Percentiles rank a stretch among this genome's conserved stretches.
phyloP scores from a whole-genome alignment of 37 sponge, comb jelly and placozoan genomes.

The Agelas oroides region DNA sequence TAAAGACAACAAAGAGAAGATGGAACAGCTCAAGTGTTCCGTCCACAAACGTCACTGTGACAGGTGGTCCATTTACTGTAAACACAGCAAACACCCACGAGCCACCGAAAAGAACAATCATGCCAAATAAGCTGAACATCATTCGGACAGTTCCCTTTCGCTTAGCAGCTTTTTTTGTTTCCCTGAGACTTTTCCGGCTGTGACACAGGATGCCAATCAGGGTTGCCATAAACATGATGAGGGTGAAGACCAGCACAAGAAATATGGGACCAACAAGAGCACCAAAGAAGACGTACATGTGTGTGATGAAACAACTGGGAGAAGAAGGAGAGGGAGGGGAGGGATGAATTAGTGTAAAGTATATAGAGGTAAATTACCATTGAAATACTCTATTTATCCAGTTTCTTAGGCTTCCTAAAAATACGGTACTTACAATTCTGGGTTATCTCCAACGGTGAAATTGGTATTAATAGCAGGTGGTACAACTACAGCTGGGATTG shows the following conservation, averaged over 20 bases:
- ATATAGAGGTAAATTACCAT: not conserved
- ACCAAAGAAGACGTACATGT: slow-evolving; percentile 29
- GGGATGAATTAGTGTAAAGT: not conserved
- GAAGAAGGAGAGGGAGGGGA: not conserved
- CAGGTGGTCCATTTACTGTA: slow-evolving; percentile 8
- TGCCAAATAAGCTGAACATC: slow-evolving; percentile 20
- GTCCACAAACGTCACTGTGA: not conserved
- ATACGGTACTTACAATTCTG: slow-evolving; percentile 40
- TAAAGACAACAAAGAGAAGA: slow-evolving; percentile 44
- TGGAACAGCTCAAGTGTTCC: not conserved
- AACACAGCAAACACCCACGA: slow-evolving; percentile 49
- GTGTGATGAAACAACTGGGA: slow-evolving; percentile 53
- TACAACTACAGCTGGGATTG: slow-evolving; percentile 38
- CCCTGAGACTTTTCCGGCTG: not conserved
- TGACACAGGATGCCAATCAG: slow-evolving; percentile 1
- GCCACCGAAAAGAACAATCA: slow-evolving; percentile 37
- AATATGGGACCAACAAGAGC: slow-evolving; percentile 44
- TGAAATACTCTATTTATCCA: not conserved
- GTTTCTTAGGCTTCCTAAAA: not conserved
- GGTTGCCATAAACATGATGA: slow-evolving; percentile 21
- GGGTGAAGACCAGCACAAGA: slow-evolving; percentile 28
- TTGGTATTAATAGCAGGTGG: slow-evolving; percentile 19
- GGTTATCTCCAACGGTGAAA: not conserved
- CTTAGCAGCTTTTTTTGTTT: not conserved
- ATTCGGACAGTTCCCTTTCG: not conserved